Evolutionary conservation across 2,888 invertebrate species (phyloP), one percentile per base, ranked within the genome.

Genomic region (Pristionchus entomophagus): DNA sequence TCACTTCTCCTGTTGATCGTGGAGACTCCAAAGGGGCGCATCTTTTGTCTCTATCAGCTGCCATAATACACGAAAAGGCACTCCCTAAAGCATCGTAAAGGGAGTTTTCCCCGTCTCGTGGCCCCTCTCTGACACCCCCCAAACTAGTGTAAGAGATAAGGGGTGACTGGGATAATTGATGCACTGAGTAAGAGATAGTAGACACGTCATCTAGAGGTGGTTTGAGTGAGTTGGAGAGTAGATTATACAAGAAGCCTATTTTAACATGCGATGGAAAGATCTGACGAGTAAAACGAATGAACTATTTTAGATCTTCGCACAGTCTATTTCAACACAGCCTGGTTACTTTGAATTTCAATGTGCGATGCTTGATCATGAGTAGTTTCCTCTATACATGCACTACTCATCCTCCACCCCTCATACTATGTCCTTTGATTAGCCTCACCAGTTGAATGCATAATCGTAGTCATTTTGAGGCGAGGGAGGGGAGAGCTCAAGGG

Each of bases 31-130:
- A 12, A 1, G 29, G 62, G 62, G 56, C 56, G 56, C 62, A 38
- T 69, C 69, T 69, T 69, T 69, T 69, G 69, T 69, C 69, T 38
- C 80, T 80, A 49, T 49, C 80, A 53, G 80, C 69, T 69, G 69
- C 69, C 69, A 69, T 69, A 69, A 69, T 69, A 69, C 38, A 56
- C 56, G 56, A 56, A 65, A 32, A 12, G 32, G 14, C 65, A n/a
- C 38, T 69, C 69, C 69, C 69, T 22, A 69, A 69, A 69, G 69
- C 38, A 69, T 69, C 69, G 69, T 69, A 69, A 69, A 69, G 69
- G 69, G 69, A 69, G 69, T 69, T 69, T 69, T 35, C 22, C 69
- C 69, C 69, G n/a, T 17, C 26, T 17, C 62, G 5, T 12, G 26
- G 56, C 0, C 69, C 38, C 69, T n/a, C 41, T n/a, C 69, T 69